Evolutionary conservation across 2,113 vertebrate genomes (phyloP).

Genomic region (Eurystomus gularis): DNA sequence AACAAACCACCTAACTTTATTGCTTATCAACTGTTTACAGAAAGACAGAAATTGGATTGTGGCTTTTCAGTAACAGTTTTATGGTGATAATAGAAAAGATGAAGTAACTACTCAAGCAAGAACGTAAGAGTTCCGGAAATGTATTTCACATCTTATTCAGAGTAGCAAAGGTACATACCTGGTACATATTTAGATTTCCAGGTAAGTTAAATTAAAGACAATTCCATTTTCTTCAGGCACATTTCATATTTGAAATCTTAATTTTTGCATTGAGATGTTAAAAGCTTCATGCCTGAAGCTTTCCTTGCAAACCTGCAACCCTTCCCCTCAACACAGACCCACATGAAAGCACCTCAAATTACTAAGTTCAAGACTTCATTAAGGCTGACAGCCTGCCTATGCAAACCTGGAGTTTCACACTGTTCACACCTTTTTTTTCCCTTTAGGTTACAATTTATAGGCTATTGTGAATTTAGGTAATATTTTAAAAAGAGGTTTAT

Average conservation of each 20-base stretch:
- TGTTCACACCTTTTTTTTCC: neutral
- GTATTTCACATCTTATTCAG: neutral
- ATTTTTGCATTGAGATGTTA: constrained; percentile 20
- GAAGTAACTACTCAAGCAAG: neutral
- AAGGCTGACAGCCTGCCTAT: neutral
- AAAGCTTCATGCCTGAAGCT: neutral
- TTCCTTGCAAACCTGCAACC: constrained; percentile 4
- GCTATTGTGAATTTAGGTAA: neutral
- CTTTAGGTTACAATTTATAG: neutral
- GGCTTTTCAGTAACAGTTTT: neutral
- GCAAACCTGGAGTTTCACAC: neutral
- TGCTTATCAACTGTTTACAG: neutral
- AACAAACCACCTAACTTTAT: neutral
- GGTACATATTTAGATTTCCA: constrained; percentile 45
- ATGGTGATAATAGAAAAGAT: neutral
- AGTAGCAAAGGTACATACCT: constrained; percentile 29
- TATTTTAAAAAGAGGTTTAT: neutral
- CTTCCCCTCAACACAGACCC: neutral
- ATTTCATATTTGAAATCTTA: constrained; percentile 28
- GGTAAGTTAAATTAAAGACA: constrained; percentile 53
- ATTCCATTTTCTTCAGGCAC: constrained; percentile 33
- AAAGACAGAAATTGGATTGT: neutral
- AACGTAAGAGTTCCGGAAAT: neutral
- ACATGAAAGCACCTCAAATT: neutral
- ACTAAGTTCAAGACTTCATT: neutral